A percentile compares a stretch with the other conserved stretches of the same genome.
phyloP scores from a whole-genome alignment of 2,888 invertebrate species.

The Metellina segmentata region DNA sequence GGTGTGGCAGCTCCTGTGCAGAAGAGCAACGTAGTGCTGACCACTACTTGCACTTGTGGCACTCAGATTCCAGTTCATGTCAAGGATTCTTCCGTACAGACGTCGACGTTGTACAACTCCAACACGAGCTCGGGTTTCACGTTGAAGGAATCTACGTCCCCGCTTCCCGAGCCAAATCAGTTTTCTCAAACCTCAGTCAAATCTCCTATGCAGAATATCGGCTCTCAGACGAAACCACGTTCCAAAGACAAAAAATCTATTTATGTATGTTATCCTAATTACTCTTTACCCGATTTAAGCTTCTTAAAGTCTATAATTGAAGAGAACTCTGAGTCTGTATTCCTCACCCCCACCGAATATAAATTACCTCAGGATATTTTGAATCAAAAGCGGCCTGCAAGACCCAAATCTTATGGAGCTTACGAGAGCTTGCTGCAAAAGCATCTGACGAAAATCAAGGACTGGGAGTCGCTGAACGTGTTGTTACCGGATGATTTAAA shows the following conservation, averaged over 20 bases:
- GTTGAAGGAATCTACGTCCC: constrained; percentile 64
- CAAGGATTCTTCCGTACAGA: constrained; percentile 79
- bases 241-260: constrained; percentile 84
- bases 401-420: constrained; percentile 90
- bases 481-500: constrained; percentile 88
- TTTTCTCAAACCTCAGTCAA: constrained; percentile 46
- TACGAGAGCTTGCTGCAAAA: constrained; percentile 90
- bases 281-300: constrained; percentile 92
- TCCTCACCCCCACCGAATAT: constrained; percentile 77
- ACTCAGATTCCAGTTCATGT: constrained; percentile 79
- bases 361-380: constrained; percentile 71
- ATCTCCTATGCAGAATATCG: constrained; percentile 32
- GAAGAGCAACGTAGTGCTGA: constrained; percentile 74
- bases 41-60: constrained; percentile 75
- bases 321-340: constrained; percentile 75
- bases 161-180: constrained; percentile 62
- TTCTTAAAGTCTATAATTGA: constrained; percentile 84
- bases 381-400: constrained; percentile 63
- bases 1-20: constrained; percentile 26
- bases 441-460: constrained; percentile 91
- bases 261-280: constrained; percentile 94
- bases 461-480: constrained; percentile 96
- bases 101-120: constrained; percentile 76
- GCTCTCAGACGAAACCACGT: constrained; percentile 44
- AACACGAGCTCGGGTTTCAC: constrained; percentile 69